phyloP scores from a whole-genome alignment of 1,140 invertebrate species.

The Rhopalosiphum maidis region DNA sequence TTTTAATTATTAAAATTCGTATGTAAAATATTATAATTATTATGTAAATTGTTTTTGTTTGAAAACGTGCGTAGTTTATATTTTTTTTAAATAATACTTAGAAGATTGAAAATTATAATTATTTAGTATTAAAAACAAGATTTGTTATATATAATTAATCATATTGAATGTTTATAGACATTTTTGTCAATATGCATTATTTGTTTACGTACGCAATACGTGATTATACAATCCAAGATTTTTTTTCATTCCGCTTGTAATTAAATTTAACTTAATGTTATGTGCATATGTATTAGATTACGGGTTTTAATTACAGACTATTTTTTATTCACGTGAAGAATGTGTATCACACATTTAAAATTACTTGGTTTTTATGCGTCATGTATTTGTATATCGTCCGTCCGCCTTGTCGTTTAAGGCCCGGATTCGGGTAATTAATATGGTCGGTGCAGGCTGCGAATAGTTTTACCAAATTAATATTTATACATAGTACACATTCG shows the following conservation, averaged over 20 bases:
- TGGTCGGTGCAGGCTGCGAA: background rate
- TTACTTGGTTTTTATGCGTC: background rate
- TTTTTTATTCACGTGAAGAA: background rate
- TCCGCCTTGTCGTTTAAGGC: background rate
- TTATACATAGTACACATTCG: background rate
- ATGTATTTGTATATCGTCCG: background rate
- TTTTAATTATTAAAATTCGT: background rate
- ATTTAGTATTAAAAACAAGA: background rate
- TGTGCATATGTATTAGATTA: background rate
- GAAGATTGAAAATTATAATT: background rate
- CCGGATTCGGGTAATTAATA: slow-evolving; percentile 27
- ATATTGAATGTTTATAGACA: background rate
- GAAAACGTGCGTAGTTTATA: background rate
- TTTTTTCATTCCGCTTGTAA: background rate
- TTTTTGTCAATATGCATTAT: background rate
- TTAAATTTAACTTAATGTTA: slow-evolving; percentile 9
- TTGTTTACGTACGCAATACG: background rate
- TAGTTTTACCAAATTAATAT: background rate
- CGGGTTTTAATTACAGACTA: background rate
- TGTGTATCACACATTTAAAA: background rate
- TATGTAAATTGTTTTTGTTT: background rate
- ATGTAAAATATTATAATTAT: background rate
- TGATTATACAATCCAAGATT: background rate
- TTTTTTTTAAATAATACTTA: background rate
- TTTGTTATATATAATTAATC: too few species aligned